These are phyloP conservation scores for Pseudachorutes palmiensis DNA, from an alignment of 1,140 invertebrate genomes.

Conservation along the genomic window DNA sequence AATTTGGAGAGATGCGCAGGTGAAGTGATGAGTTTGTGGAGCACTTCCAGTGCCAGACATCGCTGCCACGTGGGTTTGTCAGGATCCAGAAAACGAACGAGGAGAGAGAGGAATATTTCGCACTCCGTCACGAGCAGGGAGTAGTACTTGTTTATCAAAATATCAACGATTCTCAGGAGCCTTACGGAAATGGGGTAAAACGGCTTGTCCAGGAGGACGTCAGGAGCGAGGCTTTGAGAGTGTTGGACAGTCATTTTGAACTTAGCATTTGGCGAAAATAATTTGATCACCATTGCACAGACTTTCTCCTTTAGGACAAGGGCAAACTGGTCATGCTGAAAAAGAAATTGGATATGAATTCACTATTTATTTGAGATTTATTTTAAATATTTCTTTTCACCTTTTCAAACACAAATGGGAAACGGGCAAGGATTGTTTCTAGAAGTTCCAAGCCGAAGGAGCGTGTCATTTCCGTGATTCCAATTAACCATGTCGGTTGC, in stretches of 20 bases:
- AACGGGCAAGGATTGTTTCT: conserved; percentile 85
- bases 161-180: conserved; percentile 80
- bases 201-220: conserved; percentile 67
- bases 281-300: conserved; percentile 91
- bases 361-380: conserved; percentile 21
- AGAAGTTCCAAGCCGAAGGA: conserved; percentile 92
- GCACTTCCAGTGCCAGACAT: conserved; percentile 84
- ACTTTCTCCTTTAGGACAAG: conserved; percentile 92
- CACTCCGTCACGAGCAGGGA: conserved; percentile 90
- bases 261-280: conserved; percentile 95
- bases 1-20: conserved; percentile 81
- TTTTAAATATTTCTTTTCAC: conserved; percentile 45
- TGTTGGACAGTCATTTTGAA: conserved; percentile 58
- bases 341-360: no score
- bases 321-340: conserved; percentile 85
- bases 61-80: conserved; percentile 95
- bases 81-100: conserved; percentile 93
- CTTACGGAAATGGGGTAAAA: conserved; percentile 96
- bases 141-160: conserved; percentile 91
- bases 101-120: conserved; percentile 93
- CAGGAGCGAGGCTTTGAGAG: conserved; percentile 32
- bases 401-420: conserved; percentile 84
- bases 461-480: conserved; percentile 92
- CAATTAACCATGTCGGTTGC: conserved; percentile 85
- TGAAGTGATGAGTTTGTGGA: conserved; percentile 87